Evolutionary conservation across 2,797 vertebrate genomes (phyloP), one percentile per base, ranked within the genome.

Genomic region (Acanthornis magna): DNA sequence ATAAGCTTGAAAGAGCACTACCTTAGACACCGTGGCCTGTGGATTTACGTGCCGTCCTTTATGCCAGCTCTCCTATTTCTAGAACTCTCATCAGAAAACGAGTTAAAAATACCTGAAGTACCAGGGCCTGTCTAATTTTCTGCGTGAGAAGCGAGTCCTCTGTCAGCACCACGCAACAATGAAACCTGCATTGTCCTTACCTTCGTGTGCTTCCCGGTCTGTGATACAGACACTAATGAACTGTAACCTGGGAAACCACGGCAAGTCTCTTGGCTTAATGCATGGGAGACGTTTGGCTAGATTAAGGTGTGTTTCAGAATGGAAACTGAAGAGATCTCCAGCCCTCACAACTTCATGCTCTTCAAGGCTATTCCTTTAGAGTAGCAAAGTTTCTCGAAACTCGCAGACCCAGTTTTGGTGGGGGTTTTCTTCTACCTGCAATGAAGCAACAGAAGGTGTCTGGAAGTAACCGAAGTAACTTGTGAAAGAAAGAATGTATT

Each of bases 181-280:
- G 82, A 93, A 73, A 82, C 72, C 80, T 66, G 86, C 81, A 60
- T 54, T 71, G 84, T 57, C 61, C 67, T 77, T 85, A 80, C 81
- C 88, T 78, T 11, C 54, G n/a, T 12, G 26, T 53, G 40, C 60
- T 79, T 82, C 78, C n/a, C 30, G 22, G 57, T 62, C 83, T 70
- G 53, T 54, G 45, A 23, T 72, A 78, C 36, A 88, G 68, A 22
- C 45, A 61, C 81, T 94, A 95, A 92, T 89, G 95, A 95, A 92
- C 73, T 85, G 89, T 93, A 94, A 91, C 90, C 93, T 74, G 93
- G 94, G 95, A 95, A 96, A 95, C 89, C 76, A 90, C 63, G 32
- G 58, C 60, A 62, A 83, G 42, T 29, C 85, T 80, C 40, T 42
- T 81, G 51, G 54, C 34, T 93, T 72, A 74, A 57, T 85, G 48